These are phyloP conservation scores for Drosophila emarginata DNA, from an alignment of 2,888 invertebrate genomes.

Conservation along the genomic window DNA sequence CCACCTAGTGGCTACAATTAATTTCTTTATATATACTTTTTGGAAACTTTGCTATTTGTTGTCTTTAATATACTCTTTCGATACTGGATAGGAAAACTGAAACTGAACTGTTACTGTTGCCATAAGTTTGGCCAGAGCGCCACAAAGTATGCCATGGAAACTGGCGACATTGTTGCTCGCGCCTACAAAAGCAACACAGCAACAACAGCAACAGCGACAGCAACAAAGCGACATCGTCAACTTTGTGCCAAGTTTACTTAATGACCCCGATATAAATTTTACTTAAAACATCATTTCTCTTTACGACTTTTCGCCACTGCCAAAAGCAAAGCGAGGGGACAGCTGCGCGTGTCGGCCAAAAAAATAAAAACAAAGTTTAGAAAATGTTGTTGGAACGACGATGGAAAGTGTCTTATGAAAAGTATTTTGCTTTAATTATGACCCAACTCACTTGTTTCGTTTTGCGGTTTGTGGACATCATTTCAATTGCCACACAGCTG, in stretches of 20 bases:
- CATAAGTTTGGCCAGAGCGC: conserved; percentile 61
- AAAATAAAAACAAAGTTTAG: conserved; percentile 14
- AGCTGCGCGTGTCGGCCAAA: conserved; percentile 9
- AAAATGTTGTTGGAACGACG: conserved; percentile 6
- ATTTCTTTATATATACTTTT: too few species aligned
- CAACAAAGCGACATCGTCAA: conserved; percentile 57
- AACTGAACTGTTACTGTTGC: conserved; percentile 31
- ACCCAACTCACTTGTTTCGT: conserved; percentile 16
- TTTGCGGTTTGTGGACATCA: conserved; percentile 4
- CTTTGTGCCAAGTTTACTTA: conserved; percentile 77
- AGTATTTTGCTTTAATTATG: conserved; percentile 61
- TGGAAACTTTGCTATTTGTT: not conserved
- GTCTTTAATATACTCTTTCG: not conserved
- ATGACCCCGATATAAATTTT: conserved; percentile 76
- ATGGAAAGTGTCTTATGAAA: conserved; percentile 38
- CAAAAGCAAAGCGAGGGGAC: conserved; percentile 46
- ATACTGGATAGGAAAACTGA: conserved; percentile 12
- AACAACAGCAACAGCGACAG: conserved; percentile 33
- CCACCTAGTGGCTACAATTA: too few species aligned
- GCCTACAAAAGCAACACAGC: conserved; percentile 43
- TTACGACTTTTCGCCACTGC: conserved; percentile 67
- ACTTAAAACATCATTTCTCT: conserved; percentile 76
- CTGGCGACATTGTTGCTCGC: conserved; percentile 68
- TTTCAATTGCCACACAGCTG: conserved; percentile 30
- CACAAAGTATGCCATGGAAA: conserved; percentile 72